Evolutionary conservation across 1,140 invertebrate genomes (phyloP).

Genomic region (Pinna nobilis): DNA sequence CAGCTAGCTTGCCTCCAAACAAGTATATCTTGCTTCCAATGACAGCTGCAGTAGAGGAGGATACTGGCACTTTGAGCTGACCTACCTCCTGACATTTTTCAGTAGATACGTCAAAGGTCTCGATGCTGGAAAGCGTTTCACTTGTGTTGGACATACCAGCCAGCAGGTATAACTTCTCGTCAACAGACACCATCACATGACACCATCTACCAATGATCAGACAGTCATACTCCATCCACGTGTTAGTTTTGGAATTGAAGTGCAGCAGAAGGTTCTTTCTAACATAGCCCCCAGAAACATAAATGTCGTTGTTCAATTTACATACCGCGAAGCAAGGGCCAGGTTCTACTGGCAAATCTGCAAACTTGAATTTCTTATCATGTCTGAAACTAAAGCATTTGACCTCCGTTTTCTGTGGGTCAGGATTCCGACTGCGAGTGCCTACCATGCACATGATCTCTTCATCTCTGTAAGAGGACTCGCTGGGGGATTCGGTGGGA

Average conservation of each 20-base stretch:
- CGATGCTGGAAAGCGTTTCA: constrained; percentile 37
- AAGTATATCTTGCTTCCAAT: constrained; percentile 43
- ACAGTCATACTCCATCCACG: constrained; percentile 33
- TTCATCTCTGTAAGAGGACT: constrained; percentile 30
- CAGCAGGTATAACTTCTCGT: constrained; percentile 41
- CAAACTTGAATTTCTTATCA: constrained; percentile 28
- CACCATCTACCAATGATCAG: constrained; percentile 39
- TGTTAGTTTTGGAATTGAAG: constrained; percentile 41
- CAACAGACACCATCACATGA: constrained; percentile 47
- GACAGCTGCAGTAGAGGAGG: constrained; percentile 39
- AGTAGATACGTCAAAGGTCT: constrained; percentile 32
- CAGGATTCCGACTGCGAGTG: constrained; percentile 33
- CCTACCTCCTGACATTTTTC: constrained; percentile 40
- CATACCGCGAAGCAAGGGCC: constrained; percentile 41
- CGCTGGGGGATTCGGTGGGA: neutral
- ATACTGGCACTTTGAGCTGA: constrained; percentile 41
- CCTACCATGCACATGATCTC: constrained; percentile 48
- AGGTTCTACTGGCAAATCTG: constrained; percentile 27
- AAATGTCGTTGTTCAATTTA: constrained; percentile 29
- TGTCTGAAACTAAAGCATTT: constrained; percentile 37
- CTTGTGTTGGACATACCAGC: constrained; percentile 39
- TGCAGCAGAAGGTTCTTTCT: constrained; percentile 35
- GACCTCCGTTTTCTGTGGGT: constrained; percentile 41
- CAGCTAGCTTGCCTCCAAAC: constrained; percentile 46
- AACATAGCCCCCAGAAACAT: constrained; percentile 35